Conservation (phyloP, 2,888 invertebrate species). For the Dioctria rufipes region DNA sequence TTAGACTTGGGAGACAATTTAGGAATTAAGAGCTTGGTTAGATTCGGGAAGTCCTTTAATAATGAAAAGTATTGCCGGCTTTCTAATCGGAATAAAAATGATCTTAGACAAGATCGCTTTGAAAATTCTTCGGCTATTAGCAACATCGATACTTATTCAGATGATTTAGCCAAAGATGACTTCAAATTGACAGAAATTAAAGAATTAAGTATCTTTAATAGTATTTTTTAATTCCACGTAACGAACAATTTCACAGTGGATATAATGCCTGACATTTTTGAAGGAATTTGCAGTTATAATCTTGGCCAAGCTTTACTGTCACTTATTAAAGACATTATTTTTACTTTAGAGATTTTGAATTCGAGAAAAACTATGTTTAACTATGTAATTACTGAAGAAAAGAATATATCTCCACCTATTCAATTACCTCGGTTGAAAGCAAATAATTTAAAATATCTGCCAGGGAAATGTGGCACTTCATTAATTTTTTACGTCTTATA, state of each 20-base stretch:
- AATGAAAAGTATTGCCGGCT: no score
- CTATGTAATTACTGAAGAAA: slow-evolving; percentile 27
- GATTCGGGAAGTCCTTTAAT: neutral
- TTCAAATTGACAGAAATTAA: slow-evolving; percentile 40
- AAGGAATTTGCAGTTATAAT: no score
- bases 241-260: no score
- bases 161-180: slow-evolving; percentile 32
- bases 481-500: slow-evolving; percentile 4
- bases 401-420: slow-evolving; percentile 9
- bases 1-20: no score
- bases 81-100: no score
- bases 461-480: slow-evolving; percentile 34
- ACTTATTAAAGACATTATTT: neutral
- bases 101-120: no score
- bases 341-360: slow-evolving; percentile 47
- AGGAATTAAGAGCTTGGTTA: neutral
- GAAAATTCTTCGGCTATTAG: neutral
- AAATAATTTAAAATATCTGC: no score
- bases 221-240: no score
- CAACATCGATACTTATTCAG: slow-evolving; percentile 4
- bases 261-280: no score
- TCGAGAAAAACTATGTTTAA: slow-evolving; percentile 34
- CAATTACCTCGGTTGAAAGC: slow-evolving; percentile 13
- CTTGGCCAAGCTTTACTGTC: no score
- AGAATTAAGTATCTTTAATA: neutral